These are phyloP conservation scores for Centropus bengalensis DNA, from an alignment of 2,113 vertebrate species.

Conservation along the genomic window DNA sequence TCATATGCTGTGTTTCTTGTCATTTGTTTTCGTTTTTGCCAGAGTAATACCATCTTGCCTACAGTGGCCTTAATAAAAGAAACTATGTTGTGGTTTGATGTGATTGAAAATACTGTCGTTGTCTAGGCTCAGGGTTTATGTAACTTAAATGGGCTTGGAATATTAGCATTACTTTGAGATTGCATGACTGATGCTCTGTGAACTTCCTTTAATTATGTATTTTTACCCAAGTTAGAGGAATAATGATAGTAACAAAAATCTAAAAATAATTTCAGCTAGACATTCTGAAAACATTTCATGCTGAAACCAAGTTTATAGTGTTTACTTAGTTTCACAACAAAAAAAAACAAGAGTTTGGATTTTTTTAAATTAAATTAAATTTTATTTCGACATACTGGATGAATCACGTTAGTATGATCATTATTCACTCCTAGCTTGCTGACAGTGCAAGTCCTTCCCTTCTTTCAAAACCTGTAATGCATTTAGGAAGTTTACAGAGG, in stretches of 20 bases:
- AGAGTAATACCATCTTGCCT: neutral
- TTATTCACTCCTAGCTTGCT: conserved; percentile 7
- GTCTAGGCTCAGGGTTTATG: neutral
- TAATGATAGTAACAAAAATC: neutral
- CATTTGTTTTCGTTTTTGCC: neutral
- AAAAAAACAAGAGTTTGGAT: neutral
- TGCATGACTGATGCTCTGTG: neutral
- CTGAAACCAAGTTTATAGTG: neutral
- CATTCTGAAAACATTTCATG: neutral
- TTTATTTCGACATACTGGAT: neutral
- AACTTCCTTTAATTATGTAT: neutral
- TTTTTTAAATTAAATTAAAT: neutral
- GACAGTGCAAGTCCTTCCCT: conserved; percentile 19
- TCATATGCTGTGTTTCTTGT: neutral
- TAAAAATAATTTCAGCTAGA: neutral
- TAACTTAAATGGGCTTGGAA: neutral
- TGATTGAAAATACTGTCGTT: neutral
- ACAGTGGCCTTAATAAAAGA: neutral
- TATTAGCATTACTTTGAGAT: neutral
- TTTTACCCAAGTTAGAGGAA: neutral
- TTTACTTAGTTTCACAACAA: neutral
- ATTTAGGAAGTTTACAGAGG: conserved; percentile 44
- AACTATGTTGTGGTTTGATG: neutral
- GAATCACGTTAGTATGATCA: neutral
- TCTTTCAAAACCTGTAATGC: conserved; percentile 34